Percentiles rank a stretch among this genome's conserved stretches.
Evolutionary conservation across 2,888 invertebrate genomes (phyloP).

Genomic region (Troilus luridus): DNA sequence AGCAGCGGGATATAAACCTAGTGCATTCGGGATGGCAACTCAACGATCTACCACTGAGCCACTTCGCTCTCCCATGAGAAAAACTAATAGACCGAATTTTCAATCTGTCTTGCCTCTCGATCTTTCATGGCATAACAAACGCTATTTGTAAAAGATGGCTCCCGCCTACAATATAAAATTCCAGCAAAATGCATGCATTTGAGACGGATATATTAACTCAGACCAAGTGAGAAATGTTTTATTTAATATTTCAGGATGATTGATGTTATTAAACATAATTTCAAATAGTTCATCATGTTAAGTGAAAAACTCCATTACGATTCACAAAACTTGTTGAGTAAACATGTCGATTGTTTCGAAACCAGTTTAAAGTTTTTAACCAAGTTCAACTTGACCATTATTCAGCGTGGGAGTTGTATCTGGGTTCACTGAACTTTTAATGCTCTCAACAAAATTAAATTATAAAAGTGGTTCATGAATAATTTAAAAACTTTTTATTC

Average conservation of each 20-base stretch:
- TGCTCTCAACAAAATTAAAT: not conserved
- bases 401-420: not conserved
- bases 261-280: not conserved
- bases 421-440: not conserved
- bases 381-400: constrained; percentile 7
- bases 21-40: too few species aligned
- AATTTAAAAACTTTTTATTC: not conserved
- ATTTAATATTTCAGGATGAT: not conserved
- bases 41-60: too few species aligned
- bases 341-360: not conserved
- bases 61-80: too few species aligned
- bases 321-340: not conserved
- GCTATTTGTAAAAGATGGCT: not conserved
- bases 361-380: not conserved
- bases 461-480: not conserved
- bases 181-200: not conserved
- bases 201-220: not conserved
- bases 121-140: too few species aligned
- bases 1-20: too few species aligned
- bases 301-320: not conserved
- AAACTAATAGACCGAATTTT: too few species aligned
- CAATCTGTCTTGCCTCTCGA: too few species aligned
- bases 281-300: not conserved
- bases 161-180: not conserved
- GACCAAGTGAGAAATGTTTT: not conserved